Base-by-base conservation (phyloP, 2,113 vertebrate genomes). In the Bubo bubo region DNA sequence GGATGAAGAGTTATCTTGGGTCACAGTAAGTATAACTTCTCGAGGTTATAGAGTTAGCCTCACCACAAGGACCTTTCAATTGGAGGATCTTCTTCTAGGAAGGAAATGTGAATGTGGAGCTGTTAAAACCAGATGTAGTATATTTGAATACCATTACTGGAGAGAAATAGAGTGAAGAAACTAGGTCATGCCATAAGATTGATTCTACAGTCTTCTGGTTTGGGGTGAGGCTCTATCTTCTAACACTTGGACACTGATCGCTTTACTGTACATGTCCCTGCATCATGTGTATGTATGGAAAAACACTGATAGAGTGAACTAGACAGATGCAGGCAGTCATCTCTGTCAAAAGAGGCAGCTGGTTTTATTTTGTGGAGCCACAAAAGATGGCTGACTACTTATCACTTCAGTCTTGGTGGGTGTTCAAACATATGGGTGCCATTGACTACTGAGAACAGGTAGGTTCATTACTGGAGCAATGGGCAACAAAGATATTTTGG, bases 391-490 rank as follows among this genome's bases (percentile, higher is more conserved):
- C 30, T n/a, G 18, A 37, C 30, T 41, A 32, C 41, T 93, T 82
- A 56, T 27, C 0, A 0, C 17, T 35, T 35, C 24, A 26, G 16
- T 66, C 14, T 81, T 23, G 26, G 34, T 80, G 21, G 7, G 4
- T 58, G 17, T 92, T 82, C 60, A 79, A 68, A 66, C 6, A 6
- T 5, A 20, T 5, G 24, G 52, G 9, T 80, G 30, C 12, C 6
- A 11, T 10, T 90, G 50, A 43, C 19, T 37, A 6, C 28, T 64
- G 43, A 55, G 26, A 86, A 55, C 26, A 64, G 5, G 26, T 43
- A 45, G 17, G 20, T 17, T 22, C 14, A 10, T 37, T 83, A 20
- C 30, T 68, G 56, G 43, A 20, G 13, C 55, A 86, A 24, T 47
- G 35, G 30, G 8, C 12, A 73, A n/a, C 14, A 88, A 90, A 58